Base-by-base conservation (phyloP, 2,888 invertebrate genomes). In the Lissonota sp. region DNA sequence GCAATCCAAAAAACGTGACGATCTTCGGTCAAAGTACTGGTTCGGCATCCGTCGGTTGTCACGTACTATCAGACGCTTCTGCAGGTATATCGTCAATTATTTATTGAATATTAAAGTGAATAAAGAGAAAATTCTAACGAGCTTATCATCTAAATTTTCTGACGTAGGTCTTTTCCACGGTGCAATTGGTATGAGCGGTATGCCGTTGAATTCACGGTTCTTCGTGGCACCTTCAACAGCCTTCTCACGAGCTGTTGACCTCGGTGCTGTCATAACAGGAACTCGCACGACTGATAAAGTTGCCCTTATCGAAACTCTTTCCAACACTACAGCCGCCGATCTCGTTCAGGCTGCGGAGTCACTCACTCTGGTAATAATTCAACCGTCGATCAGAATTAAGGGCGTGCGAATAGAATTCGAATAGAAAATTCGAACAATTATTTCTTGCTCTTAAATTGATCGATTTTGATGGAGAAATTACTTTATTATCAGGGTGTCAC, bases 101-200 rank as follows among this genome's bases (percentile, higher is more conserved):
- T 74, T 84, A 86, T 60, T 76, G 76, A 7, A 79, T 51, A 53
- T 14, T 39, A 6, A n/a, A 39, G 55, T 14, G 39, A 66, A 14
- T 62, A 12, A 37, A 26, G 3, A 26, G 3, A 26, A 26, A 12
- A 12, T 44, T 40, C n/a, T 39, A 16, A 39, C 12, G n/a, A 71
- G 42, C 6, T 44, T 71, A 14, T 5, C 14, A 57, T 46, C 7
- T 4, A 16, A 37, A 39, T 64, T 16, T 3, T 39, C 5, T 60
- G n/a, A 7, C 39, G 0, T 26, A 89, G 94, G 94, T 10, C 87
- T 94, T 51, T 94, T 94, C 77, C 94, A 94, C 79, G 93, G 93
- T 91, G 93, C 93, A 1, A 94, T 94, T 72, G 92, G 93, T 8
- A 94, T 94, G 85, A 94, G 94, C 10, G 94, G 94, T 0, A 93